Conservation (phyloP, 2,113 vertebrate species). For the Epinephelus lanceolatus region DNA sequence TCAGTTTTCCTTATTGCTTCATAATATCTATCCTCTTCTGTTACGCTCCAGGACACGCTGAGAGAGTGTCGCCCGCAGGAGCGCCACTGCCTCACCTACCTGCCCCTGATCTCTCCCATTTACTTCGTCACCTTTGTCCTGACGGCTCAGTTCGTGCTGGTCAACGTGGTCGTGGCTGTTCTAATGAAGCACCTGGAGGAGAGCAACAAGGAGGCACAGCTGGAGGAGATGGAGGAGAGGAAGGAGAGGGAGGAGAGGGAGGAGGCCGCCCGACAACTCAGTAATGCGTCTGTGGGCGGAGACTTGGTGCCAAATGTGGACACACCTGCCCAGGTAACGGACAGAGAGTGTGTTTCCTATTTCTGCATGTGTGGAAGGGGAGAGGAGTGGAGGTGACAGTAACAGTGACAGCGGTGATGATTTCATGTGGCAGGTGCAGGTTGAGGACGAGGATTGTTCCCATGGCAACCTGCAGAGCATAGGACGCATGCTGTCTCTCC, state of each 20-base stretch:
- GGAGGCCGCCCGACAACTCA: conserved; percentile 75
- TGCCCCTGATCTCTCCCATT: conserved; percentile 94
- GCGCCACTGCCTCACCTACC: conserved; percentile 94
- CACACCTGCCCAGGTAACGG: conserved; percentile 73
- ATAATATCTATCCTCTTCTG: conserved; percentile 8
- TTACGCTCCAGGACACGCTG: conserved; percentile 89
- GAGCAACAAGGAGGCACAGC: conserved; percentile 97
- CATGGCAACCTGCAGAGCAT: conserved; percentile 85
- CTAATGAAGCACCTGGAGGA: conserved; percentile 99
- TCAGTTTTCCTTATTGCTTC: conserved; percentile 10
- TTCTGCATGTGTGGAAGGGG: not conserved
- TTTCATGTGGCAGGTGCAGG: conserved; percentile 71
- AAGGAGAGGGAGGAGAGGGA: conserved; percentile 84
- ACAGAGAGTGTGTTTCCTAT: not conserved
- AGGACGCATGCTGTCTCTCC: conserved; percentile 93
- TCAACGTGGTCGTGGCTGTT: conserved; percentile 98
- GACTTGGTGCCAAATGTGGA: conserved; percentile 45
- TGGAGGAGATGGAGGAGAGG: conserved; percentile 86
- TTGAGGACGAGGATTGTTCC: conserved; percentile 79
- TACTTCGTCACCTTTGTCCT: conserved; percentile 99
- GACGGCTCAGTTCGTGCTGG: conserved; percentile 96
- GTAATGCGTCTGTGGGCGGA: conserved; percentile 34
- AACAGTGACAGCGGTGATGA: conserved; percentile 44
- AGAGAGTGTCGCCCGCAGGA: conserved; percentile 92
- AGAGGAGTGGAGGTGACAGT: conserved; percentile 5